Conservation (phyloP, 2,888 invertebrate genomes). For the Drosophila diplacantha region DNA sequence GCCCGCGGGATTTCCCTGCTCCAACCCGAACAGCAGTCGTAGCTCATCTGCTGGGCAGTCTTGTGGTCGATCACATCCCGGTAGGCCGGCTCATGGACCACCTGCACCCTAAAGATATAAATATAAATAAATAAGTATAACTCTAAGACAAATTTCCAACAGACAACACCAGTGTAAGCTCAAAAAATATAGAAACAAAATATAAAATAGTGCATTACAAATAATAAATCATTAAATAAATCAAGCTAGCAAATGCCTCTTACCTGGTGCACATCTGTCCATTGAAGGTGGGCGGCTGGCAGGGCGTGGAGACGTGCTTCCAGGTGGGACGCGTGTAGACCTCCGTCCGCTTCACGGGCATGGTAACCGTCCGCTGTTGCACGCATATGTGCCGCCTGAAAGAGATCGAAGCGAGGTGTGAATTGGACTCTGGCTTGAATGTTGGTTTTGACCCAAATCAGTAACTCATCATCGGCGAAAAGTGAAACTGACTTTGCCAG, state of each 20-base stretch:
- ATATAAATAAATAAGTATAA: no score
- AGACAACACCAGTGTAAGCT: no score
- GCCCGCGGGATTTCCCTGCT: conserved; percentile 79
- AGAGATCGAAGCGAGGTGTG: conserved; percentile 17
- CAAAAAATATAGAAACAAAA: not conserved
- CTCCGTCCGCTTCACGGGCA: conserved; percentile 79
- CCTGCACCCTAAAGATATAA: conserved; percentile 75
- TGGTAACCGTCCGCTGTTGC: conserved; percentile 78
- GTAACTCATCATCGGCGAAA: conserved; percentile 43
- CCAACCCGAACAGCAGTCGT: conserved; percentile 83
- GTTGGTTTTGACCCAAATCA: conserved; percentile 41
- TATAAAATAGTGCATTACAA: no score
- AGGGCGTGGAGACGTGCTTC: conserved; percentile 79
- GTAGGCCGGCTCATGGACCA: conserved; percentile 80
- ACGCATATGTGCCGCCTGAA: conserved; percentile 80
- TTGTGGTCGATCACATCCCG: conserved; percentile 79
- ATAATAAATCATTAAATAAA: not conserved
- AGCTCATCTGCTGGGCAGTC: conserved; percentile 78
- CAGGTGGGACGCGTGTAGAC: conserved; percentile 79
- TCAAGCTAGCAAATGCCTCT: not conserved
- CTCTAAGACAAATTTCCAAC: not conserved
- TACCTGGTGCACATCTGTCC: conserved; percentile 79
- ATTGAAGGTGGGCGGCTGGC: conserved; percentile 76
- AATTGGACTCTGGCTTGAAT: conserved; percentile 27
- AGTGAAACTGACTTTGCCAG: conserved; percentile 65